Conservation (phyloP, 2,113 vertebrate genomes). For the Notarius quadriscutis region DNA sequence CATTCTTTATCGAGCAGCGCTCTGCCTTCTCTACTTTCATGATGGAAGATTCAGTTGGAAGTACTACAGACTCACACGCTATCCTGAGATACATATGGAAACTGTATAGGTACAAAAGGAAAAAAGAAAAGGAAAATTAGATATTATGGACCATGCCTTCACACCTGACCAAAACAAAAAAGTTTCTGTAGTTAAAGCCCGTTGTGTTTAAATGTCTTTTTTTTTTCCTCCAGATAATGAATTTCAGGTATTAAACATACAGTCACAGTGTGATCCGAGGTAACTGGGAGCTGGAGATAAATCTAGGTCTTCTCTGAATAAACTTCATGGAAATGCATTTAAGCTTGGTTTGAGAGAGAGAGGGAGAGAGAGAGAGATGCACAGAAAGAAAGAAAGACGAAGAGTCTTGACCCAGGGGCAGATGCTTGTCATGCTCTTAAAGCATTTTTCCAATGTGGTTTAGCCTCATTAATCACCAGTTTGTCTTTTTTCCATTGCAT, state of each 20-base stretch:
- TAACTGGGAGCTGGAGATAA: background rate
- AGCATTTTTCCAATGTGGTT: slow-evolving; percentile 13
- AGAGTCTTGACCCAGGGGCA: background rate
- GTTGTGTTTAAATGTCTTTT: background rate
- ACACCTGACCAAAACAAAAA: background rate
- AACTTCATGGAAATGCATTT: background rate
- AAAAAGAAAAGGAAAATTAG: background rate
- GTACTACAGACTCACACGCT: background rate
- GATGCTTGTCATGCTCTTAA: slow-evolving; percentile 19
- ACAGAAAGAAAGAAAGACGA: background rate
- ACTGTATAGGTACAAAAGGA: background rate
- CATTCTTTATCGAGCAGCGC: background rate
- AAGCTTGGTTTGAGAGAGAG: background rate
- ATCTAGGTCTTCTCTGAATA: background rate
- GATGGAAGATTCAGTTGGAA: slow-evolving; percentile 24
- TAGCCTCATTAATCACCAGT: slow-evolving; percentile 19
- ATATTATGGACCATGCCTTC: background rate
- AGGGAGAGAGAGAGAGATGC: background rate
- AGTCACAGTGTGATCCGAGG: background rate
- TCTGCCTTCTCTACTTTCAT: slow-evolving; percentile 4
- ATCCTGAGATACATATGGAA: background rate
- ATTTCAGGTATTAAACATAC: background rate
- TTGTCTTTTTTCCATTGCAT: background rate
- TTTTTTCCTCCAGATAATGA: background rate
- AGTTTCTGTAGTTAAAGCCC: background rate